Percentiles rank a stretch among this genome's conserved stretches.
Conservation (phyloP, 1,140 invertebrate species). For the Gryllus bimaculatus region DNA sequence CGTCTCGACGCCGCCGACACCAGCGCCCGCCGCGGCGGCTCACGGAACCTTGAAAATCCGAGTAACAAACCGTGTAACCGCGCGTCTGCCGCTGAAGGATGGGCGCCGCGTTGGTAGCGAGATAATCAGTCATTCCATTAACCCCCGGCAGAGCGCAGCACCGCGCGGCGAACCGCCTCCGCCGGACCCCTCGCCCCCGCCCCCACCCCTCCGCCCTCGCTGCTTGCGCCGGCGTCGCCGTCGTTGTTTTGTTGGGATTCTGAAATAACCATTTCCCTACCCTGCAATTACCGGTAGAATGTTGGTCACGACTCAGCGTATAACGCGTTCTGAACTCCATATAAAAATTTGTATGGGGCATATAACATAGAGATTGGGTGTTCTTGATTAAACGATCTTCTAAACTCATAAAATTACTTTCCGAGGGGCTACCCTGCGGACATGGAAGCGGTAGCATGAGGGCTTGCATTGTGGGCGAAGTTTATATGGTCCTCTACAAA, state of each 20-base stretch:
- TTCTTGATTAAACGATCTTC: slow-evolving; percentile 5
- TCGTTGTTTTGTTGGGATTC: background rate
- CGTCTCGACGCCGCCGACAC: background rate
- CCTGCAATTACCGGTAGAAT: slow-evolving; percentile 3
- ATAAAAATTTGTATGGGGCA: slow-evolving; percentile 1
- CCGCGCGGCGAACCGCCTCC: background rate
- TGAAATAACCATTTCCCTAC: slow-evolving; percentile 4
- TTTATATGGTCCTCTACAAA: background rate
- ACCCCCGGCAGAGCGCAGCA: slow-evolving; percentile 1
- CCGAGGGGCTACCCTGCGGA: background rate
- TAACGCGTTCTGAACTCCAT: slow-evolving; percentile 3
- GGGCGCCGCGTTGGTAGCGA: background rate
- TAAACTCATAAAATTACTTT: slow-evolving; percentile 6
- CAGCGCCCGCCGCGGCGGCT: background rate
- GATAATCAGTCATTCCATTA: slow-evolving; percentile 5
- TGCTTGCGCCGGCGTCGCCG: background rate
- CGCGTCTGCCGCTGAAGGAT: background rate
- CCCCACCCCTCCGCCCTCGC: background rate
- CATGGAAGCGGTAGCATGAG: background rate
- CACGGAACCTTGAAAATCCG: background rate
- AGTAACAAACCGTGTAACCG: background rate
- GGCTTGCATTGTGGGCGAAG: background rate
- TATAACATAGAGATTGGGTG: slow-evolving; percentile 4
- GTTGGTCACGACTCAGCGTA: background rate
- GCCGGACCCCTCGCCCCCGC: background rate